Evolutionary conservation across 2,113 vertebrate genomes (phyloP).

Genomic region (Archocentrus centrarchus): DNA sequence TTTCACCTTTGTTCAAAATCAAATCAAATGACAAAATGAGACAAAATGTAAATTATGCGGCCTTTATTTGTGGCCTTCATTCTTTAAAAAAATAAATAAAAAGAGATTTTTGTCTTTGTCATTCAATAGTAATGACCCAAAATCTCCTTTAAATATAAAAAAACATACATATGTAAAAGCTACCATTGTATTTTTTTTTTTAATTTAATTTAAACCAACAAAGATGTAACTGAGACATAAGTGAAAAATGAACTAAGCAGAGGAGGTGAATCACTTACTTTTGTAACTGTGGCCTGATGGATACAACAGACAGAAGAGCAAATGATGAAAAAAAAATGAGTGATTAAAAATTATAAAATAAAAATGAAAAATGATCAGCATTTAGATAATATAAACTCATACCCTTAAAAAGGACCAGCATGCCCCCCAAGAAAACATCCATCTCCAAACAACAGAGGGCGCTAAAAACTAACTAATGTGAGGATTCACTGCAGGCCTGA

Average conservation of each 20-base stretch:
- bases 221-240: not conserved
- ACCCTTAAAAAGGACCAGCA: not conserved
- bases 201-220: not conserved
- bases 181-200: not conserved
- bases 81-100: not conserved
- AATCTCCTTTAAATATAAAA: not conserved
- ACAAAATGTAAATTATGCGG: not conserved
- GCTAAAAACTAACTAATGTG: conserved; percentile 55
- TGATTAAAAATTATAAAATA: conserved; percentile 60
- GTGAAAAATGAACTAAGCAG: not conserved
- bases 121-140: not conserved
- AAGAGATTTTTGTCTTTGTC: not conserved
- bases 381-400: conserved; percentile 20
- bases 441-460: conserved; percentile 66
- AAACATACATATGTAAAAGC: not conserved
- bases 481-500: not conserved
- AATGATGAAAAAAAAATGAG: conserved; percentile 71
- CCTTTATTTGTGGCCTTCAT: not conserved
- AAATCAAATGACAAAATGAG: not conserved
- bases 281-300: conserved; percentile 84
- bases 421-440: not conserved
- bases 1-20: not conserved
- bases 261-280: conserved; percentile 87
- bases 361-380: conserved; percentile 24
- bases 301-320: conserved; percentile 82